Conservation (phyloP, 2,113 vertebrate species). For the Vulpes ferrilata region DNA sequence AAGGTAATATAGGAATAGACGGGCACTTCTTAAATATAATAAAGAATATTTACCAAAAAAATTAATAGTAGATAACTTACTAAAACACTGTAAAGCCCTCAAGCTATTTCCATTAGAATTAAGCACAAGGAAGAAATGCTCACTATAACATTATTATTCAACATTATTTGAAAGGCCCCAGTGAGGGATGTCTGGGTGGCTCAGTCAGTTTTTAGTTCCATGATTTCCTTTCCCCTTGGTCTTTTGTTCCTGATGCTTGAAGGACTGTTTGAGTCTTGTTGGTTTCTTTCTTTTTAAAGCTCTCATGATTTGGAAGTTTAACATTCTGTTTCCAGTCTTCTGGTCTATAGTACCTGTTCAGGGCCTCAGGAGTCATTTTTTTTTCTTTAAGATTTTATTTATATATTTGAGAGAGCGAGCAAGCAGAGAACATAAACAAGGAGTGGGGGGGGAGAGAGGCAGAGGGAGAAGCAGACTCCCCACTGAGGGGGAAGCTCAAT, state of each 20-base stretch:
- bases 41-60: slow-evolving; percentile 24
- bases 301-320: neutral
- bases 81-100: neutral
- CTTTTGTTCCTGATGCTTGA: neutral
- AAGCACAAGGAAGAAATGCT: neutral
- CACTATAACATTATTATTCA: neutral
- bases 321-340: neutral
- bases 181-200: too few species aligned
- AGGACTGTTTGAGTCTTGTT: neutral
- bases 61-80: neutral
- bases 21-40: neutral
- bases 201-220: neutral
- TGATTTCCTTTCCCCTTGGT: neutral
- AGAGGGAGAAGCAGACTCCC: too few species aligned
- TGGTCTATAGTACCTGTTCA: neutral
- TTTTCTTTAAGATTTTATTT: too few species aligned
- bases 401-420: too few species aligned
- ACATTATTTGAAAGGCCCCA: neutral
- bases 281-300: neutral
- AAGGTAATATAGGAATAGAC: slow-evolving; percentile 15
- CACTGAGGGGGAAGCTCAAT: too few species aligned
- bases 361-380: neutral
- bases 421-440: too few species aligned
- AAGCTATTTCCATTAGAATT: neutral
- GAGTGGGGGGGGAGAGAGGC: too few species aligned